Evolutionary conservation across 2,888 invertebrate genomes (phyloP).

Genomic region (Stegana nigrithorax): DNA sequence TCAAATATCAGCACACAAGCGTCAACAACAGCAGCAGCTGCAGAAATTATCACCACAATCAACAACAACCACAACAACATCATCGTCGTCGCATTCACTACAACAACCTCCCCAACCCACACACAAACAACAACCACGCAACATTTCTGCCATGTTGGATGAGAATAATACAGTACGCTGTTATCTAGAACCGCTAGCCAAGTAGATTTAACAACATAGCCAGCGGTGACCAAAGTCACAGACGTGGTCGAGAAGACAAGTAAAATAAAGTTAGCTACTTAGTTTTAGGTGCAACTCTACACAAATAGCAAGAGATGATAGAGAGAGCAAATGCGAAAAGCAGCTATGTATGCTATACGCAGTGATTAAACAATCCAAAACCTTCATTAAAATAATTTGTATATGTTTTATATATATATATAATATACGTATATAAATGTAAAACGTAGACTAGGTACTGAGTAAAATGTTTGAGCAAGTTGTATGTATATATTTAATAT

Average conservation of each 20-base stretch:
- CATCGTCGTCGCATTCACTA: constrained; percentile 60
- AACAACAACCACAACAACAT: constrained; percentile 63
- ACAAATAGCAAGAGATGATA: constrained; percentile 44
- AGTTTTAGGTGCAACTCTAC: neutral
- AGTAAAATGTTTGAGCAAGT: neutral
- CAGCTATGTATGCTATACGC: constrained; percentile 54
- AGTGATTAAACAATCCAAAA: constrained; percentile 59
- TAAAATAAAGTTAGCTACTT: neutral
- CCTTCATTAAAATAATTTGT: constrained; percentile 37
- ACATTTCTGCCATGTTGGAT: constrained; percentile 80
- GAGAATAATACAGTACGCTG: constrained; percentile 88
- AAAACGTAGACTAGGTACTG: neutral
- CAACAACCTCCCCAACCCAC: constrained; percentile 42
- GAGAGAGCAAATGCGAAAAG: constrained; percentile 53
- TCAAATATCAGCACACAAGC: constrained; percentile 63
- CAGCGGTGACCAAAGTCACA: no score
- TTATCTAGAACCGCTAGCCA: constrained; percentile 78
- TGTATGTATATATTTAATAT: no score
- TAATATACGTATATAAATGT: constrained; percentile 38
- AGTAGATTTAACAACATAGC: constrained; percentile 39
- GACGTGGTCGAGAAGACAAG: neutral
- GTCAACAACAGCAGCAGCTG: constrained; percentile 39
- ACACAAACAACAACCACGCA: constrained; percentile 56
- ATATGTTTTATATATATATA: constrained; percentile 31
- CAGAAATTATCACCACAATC: constrained; percentile 61